Conservation (phyloP, 2,888 invertebrate genomes). For the Acrocera orbiculus region DNA sequence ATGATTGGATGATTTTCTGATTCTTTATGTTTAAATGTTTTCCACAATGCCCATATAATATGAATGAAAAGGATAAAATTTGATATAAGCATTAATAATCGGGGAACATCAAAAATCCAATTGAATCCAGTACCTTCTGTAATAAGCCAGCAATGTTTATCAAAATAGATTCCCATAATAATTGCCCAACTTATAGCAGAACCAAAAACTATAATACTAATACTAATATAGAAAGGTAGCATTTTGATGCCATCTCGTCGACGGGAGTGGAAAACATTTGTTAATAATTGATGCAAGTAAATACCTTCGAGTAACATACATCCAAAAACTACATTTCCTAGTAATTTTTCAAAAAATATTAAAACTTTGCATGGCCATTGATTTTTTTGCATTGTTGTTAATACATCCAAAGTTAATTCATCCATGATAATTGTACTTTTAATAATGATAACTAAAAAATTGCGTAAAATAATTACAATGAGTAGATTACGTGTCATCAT, state of each 20-base stretch:
- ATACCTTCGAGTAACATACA: constrained; percentile 51
- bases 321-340: constrained; percentile 43
- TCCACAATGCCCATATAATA: constrained; percentile 44
- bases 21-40: constrained; percentile 36
- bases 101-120: constrained; percentile 43
- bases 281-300: constrained; percentile 47
- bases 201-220: constrained; percentile 31
- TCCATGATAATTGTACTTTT: constrained; percentile 36
- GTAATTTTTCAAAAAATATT: constrained; percentile 36
- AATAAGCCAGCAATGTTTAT: constrained; percentile 44
- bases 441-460: constrained; percentile 38
- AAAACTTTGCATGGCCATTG: constrained; percentile 36
- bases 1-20: constrained; percentile 9
- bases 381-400: constrained; percentile 36
- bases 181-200: constrained; percentile 40
- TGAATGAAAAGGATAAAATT: constrained; percentile 44
- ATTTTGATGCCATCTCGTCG: constrained; percentile 26
- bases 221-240: constrained; percentile 31
- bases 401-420: constrained; percentile 31
- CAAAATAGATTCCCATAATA: constrained; percentile 33
- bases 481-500: constrained; percentile 42
- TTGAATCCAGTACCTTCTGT: constrained; percentile 37
- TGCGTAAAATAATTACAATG: constrained; percentile 38
- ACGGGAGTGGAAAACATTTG: constrained; percentile 42
- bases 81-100: constrained; percentile 37